These are phyloP conservation scores for Cerastoderma edule DNA, from an alignment of 2,888 invertebrate genomes.

Conservation along the genomic window DNA sequence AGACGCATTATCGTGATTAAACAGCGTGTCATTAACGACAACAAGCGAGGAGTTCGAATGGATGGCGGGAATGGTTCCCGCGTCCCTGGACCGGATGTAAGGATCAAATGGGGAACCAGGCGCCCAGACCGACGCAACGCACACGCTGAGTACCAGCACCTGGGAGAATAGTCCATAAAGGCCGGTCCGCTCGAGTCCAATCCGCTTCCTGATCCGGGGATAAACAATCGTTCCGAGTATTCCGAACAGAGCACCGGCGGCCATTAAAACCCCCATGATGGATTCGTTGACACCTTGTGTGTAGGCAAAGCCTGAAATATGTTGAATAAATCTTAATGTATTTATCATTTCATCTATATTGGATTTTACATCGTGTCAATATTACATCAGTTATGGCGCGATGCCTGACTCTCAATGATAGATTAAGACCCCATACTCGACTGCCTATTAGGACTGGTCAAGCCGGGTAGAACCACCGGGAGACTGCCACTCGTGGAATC, in stretches of 20 bases:
- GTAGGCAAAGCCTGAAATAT: slow-evolving; percentile 83
- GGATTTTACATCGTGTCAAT: too few relatives aligned
- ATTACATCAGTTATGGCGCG: too few relatives aligned
- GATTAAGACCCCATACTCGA: too few relatives aligned
- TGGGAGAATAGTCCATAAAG: slow-evolving; percentile 79
- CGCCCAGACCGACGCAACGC: slow-evolving; percentile 84
- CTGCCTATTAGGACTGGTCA: too few relatives aligned
- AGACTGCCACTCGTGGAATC: too few relatives aligned
- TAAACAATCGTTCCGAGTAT: slow-evolving; percentile 85
- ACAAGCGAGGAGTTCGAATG: too few relatives aligned
- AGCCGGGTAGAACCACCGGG: too few relatives aligned
- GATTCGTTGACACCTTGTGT: slow-evolving; percentile 84
- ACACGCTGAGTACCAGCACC: slow-evolving; percentile 82
- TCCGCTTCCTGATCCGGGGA: slow-evolving; percentile 82
- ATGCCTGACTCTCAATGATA: too few relatives aligned
- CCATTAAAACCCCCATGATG: slow-evolving; percentile 84
- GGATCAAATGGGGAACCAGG: slow-evolving; percentile 85
- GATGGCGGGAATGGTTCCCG: not conserved
- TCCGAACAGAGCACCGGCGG: slow-evolving; percentile 84
- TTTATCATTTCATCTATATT: too few relatives aligned
- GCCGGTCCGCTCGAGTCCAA: slow-evolving; percentile 82
- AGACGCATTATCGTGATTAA: not conserved
- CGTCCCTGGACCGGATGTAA: slow-evolving; percentile 20
- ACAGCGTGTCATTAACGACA: not conserved
- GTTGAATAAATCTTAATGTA: too few relatives aligned